These are phyloP conservation scores for Hippocampus zosterae DNA, from an alignment of 2,113 vertebrate genomes.

Conservation along the genomic window DNA sequence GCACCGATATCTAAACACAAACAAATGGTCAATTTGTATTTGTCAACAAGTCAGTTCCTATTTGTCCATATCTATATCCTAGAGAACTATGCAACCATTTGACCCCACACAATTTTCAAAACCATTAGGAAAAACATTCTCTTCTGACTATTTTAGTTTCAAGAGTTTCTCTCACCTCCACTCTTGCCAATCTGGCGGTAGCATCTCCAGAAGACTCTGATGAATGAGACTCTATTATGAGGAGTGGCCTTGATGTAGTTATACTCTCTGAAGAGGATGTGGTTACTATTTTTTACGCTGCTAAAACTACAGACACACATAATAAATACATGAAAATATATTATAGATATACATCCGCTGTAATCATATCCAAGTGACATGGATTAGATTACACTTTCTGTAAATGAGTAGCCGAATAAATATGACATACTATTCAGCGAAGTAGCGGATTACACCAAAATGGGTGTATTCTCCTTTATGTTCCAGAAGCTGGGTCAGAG, in stretches of 20 bases:
- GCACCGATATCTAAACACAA: not conserved
- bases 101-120: not conserved
- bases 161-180: constrained; percentile 71
- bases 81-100: not conserved
- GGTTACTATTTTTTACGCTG: constrained; percentile 90
- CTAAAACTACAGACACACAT: constrained; percentile 78
- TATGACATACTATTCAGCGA: constrained; percentile 92
- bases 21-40: not conserved
- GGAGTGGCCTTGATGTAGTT: constrained; percentile 87
- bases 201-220: constrained; percentile 92
- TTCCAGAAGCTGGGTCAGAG: constrained; percentile 88
- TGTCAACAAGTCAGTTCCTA: not conserved
- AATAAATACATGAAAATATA: not conserved
- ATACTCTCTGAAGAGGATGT: constrained; percentile 92
- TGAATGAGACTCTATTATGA: constrained; percentile 88
- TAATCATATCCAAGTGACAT: not conserved
- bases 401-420: not conserved
- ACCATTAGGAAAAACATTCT: not conserved
- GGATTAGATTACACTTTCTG: not conserved
- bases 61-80: not conserved
- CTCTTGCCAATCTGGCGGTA: constrained; percentile 93
- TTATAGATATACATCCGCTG: not conserved
- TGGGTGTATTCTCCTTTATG: constrained; percentile 90
- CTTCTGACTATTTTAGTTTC: not conserved
- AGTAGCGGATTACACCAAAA: constrained; percentile 87